A percentile compares a stretch with the other conserved stretches of the same genome.
Conservation (phyloP, 2,113 vertebrate genomes). For the Catharus fuscescens region DNA sequence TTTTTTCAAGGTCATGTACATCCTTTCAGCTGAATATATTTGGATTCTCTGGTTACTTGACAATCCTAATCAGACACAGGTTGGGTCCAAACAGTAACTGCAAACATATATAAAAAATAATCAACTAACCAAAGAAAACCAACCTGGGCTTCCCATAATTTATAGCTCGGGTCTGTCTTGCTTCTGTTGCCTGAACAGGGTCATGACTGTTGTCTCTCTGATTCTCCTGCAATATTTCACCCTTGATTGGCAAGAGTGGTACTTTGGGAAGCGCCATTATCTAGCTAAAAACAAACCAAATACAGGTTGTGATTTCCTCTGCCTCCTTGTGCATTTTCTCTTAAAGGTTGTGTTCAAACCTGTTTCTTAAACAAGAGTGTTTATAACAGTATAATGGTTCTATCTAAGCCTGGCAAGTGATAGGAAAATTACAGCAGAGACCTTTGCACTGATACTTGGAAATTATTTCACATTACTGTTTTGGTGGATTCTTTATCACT, state of each 20-base stretch:
- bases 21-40: constrained; percentile 23
- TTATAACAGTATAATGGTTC: not conserved
- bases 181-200: not conserved
- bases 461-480: not conserved
- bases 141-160: not conserved
- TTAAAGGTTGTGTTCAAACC: not conserved
- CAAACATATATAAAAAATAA: not conserved
- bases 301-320: not conserved
- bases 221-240: not conserved
- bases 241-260: not conserved
- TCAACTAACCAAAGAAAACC: not conserved
- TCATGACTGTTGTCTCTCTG: not conserved
- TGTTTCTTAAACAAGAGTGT: not conserved
- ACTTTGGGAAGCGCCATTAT: not conserved
- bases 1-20: constrained; percentile 34
- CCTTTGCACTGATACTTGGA: not conserved
- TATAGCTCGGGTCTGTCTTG: not conserved
- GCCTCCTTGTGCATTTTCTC: not conserved
- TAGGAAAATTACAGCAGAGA: not conserved
- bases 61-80: not conserved
- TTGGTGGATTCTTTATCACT: not conserved
- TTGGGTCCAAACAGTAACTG: not conserved
- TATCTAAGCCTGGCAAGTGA: not conserved
- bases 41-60: not conserved
- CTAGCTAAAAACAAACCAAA: not conserved